Percentiles rank a stretch among this genome's conserved stretches.
These are phyloP conservation scores for Epizoanthus fatuus DNA, from an alignment of 92 coral and sea anemone species.

Conservation along the genomic window DNA sequence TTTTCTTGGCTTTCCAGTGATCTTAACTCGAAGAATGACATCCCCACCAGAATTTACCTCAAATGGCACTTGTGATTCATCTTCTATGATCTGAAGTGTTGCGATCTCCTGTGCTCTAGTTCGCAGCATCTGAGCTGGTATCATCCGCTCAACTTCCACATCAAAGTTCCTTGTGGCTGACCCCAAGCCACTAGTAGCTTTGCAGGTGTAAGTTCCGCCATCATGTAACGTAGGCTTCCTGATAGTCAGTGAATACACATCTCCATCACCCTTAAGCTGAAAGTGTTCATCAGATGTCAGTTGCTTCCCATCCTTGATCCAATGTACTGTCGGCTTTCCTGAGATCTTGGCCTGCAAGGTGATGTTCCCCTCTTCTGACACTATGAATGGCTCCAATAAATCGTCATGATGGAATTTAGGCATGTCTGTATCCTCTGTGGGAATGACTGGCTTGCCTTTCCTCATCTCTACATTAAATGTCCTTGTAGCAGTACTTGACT, in stretches of 20 bases:
- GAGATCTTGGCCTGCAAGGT: conserved; percentile 89
- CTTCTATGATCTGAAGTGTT: conserved; percentile 17
- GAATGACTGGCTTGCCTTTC: conserved; percentile 51
- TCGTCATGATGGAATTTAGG: conserved; percentile 85
- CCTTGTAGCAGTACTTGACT: conserved; percentile 70
- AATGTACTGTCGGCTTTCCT: conserved; percentile 86
- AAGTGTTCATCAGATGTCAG: conserved; percentile 67
- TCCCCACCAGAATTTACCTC: conserved; percentile 31
- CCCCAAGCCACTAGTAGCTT: conserved; percentile 90
- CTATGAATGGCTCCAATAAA: conserved; percentile 79
- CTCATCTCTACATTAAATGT: conserved; percentile 54
- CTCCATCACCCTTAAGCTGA: conserved; percentile 66
- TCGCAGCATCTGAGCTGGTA: conserved; percentile 20
- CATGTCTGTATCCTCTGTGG: conserved; percentile 38
- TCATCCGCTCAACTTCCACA: conserved; percentile 47
- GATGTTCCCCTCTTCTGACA: conserved; percentile 72
- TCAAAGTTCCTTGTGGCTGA: conserved; percentile 49
- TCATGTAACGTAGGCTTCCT: conserved; percentile 70
- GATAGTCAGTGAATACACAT: conserved; percentile 79
- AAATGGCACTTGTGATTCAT: conserved; percentile 18
- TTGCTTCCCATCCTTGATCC: conserved; percentile 85
- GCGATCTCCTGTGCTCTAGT: conserved; percentile 27
- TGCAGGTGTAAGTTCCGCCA: conserved; percentile 90
- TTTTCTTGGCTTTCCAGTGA: conserved; percentile 56
- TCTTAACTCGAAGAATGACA: conserved; percentile 53